These are phyloP conservation scores for Trisateles emortualis DNA, from an alignment of 2,888 invertebrate species.

Conservation along the genomic window DNA sequence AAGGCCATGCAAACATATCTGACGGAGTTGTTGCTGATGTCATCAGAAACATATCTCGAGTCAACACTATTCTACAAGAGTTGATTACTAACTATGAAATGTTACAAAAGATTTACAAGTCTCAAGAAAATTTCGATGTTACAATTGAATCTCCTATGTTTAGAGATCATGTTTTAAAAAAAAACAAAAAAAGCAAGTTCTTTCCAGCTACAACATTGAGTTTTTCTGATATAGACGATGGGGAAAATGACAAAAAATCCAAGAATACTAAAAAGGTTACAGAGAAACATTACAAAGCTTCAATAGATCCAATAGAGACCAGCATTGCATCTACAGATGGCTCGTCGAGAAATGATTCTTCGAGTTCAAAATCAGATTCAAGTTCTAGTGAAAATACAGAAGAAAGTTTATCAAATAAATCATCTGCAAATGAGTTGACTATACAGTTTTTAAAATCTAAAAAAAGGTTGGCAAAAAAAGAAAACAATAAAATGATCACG, in stretches of 20 bases:
- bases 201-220: constrained; percentile 28
- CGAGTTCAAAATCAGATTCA: no score
- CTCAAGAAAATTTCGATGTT: constrained; percentile 43
- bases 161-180: background rate
- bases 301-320: no score
- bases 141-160: background rate
- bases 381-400: no score
- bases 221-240: background rate
- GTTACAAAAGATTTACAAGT: constrained; percentile 58
- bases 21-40: constrained; percentile 58
- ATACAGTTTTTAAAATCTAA: no score
- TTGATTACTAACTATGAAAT: constrained; percentile 67
- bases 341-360: no score
- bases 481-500: no score
- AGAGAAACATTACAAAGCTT: no score
- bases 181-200: background rate
- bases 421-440: no score
- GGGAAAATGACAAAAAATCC: background rate
- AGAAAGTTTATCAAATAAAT: no score
- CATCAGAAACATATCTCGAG: constrained; percentile 68
- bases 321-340: no score
- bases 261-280: no score
- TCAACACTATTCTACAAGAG: constrained; percentile 64
- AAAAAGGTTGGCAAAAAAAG: no score
- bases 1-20: constrained; percentile 5